Base-by-base conservation (phyloP, 2,113 vertebrate genomes). In the Aegotheles bennettii region DNA sequence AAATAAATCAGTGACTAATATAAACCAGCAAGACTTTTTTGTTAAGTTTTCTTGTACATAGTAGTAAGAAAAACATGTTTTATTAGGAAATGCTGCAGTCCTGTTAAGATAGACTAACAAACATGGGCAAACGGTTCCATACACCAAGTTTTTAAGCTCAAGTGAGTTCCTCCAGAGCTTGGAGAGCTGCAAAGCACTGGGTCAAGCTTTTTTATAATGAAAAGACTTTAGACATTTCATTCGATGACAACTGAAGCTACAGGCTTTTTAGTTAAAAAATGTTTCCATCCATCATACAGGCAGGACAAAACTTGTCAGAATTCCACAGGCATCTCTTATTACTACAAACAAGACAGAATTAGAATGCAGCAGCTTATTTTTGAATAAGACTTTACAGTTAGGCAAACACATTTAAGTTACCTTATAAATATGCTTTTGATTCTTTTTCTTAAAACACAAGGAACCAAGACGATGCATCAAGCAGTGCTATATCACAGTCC, bases 231-330 rank as follows among this genome's bases (percentile, higher is more conserved):
- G 45, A 51, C 19, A 80, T 80, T 86, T 65, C 16, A 83, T 57
- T 45, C 70, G 88, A 25, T 51, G 71, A 73, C 0, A 42, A 83
- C 21, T 75, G 67, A 91, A 76, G 57, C 45, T 38, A 69, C 50
- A 88, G 45, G 16, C 11, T 87, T 91, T 79, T 65, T 38, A 48
- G 33, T 70, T 36, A 18, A 78, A 91, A 70, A 71, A 74, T 67
- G 40, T 63, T 93, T 77, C 64, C 42, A 82, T 91, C 59, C 47
- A 77, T 59, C 78, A 70, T 7, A 67, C 0, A 0, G 90, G 82
- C 95, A 93, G 71, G 93, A 94, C 50, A 90, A 86, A 93, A 93
- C 93, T 86, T 77, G 94, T 86, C 56, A 40, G 45, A 92, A 93
- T 90, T 94, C 93, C 88, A 92, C 1, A 2, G 47, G 42, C 79